Conservation (phyloP, 35 echinoderm and acorn worm genomes). For the Ptychodera flava region DNA sequence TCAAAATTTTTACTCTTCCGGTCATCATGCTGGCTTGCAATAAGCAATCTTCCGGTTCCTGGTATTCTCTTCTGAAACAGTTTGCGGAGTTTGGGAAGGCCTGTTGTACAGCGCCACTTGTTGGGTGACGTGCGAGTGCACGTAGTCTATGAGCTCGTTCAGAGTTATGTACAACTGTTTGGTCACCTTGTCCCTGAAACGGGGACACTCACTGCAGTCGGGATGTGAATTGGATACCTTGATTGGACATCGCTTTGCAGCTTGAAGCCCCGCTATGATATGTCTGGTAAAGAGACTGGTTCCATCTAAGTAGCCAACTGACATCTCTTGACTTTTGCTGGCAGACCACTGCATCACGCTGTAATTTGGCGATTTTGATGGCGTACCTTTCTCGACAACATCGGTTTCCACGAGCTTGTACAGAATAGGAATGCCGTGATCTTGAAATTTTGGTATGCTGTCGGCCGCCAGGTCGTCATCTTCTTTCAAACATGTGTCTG, state of each 20-base stretch:
- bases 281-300: neutral
- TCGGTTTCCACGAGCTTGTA: neutral
- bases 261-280: neutral
- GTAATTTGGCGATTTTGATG: neutral
- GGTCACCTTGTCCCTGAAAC: neutral
- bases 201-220: neutral
- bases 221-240: neutral
- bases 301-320: neutral
- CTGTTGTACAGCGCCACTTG: neutral
- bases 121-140: neutral
- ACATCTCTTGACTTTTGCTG: neutral
- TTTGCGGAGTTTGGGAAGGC: neutral
- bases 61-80: neutral
- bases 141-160: neutral
- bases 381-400: neutral
- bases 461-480: neutral
- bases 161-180: neutral
- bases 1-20: too few relatives aligned
- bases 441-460: neutral
- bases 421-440: neutral
- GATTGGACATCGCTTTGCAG: neutral
- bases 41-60: neutral
- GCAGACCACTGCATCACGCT: neutral
- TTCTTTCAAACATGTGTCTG: too few relatives aligned
- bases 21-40: neutral